Evolutionary conservation across 2,113 vertebrate species (phyloP).

Genomic region (Seriola quinqueradiata): DNA sequence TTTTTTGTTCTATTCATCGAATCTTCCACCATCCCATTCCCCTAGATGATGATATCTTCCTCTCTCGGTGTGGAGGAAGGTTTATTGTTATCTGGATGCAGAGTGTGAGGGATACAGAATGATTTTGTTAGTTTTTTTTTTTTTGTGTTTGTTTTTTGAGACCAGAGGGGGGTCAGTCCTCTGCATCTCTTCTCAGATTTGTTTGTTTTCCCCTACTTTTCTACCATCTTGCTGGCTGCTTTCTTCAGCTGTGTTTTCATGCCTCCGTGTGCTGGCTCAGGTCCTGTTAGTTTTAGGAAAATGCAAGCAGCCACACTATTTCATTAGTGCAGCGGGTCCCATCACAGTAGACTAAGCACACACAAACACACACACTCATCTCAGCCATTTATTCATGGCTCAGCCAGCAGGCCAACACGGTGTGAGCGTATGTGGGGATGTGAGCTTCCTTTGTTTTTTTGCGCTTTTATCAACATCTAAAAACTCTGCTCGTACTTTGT

Average conservation of each 20-base stretch:
- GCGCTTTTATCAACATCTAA: conserved; percentile 50
- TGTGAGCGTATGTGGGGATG: conserved; percentile 17
- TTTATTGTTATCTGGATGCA: conserved; percentile 34
- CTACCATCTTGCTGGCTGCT: neutral
- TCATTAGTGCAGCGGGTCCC: conserved; percentile 21
- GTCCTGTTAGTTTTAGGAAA: conserved; percentile 33
- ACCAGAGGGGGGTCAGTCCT: conserved; percentile 9
- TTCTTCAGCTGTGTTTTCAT: conserved; percentile 20
- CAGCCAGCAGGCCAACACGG: conserved; percentile 14
- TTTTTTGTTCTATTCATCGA: conserved; percentile 40
- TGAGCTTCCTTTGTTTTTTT: conserved; percentile 32
- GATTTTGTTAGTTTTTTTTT: conserved; percentile 3
- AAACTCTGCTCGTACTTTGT: conserved; percentile 14
- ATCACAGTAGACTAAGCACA: conserved; percentile 19
- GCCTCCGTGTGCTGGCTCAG: conserved; percentile 13
- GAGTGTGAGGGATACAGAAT: neutral
- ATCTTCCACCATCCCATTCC: conserved; percentile 23
- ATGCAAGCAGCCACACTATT: conserved; percentile 30
- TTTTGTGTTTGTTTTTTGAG: too few species aligned
- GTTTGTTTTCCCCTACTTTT: conserved; percentile 1
- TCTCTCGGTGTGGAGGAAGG: neutral
- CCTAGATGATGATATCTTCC: conserved; percentile 28
- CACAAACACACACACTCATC: conserved; percentile 11
- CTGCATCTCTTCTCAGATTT: conserved; percentile 6
- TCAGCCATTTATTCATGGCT: conserved; percentile 41